Conservation (phyloP, 1,140 invertebrate genomes). For the Ooceraea biroi region DNA sequence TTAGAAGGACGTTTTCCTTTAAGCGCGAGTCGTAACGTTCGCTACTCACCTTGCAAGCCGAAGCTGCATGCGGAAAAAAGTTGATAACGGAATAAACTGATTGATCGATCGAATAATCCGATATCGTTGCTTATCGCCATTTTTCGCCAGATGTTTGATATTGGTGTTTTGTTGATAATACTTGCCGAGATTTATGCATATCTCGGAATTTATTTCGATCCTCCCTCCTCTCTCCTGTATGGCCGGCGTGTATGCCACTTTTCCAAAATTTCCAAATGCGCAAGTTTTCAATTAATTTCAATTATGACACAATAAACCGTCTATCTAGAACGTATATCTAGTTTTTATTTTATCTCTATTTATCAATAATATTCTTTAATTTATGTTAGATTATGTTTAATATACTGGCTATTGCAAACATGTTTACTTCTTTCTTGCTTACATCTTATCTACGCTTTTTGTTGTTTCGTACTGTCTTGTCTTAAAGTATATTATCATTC, state of each 20-base stretch:
- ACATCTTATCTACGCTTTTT: neutral
- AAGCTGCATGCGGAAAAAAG: too few species aligned
- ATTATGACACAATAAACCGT: too few species aligned
- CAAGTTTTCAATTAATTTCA: too few species aligned
- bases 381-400: neutral
- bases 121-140: constrained; percentile 16
- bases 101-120: constrained; percentile 29
- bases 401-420: neutral
- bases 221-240: too few species aligned
- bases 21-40: constrained; percentile 27
- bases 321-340: too few species aligned
- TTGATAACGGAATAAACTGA: constrained; percentile 34
- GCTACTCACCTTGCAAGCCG: neutral
- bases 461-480: neutral
- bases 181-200: constrained; percentile 27
- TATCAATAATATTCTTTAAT: too few species aligned
- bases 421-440: neutral
- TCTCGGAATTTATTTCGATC: constrained; percentile 27
- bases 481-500: neutral
- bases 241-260: too few species aligned
- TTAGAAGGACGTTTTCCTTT: constrained; percentile 26
- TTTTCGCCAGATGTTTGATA: constrained; percentile 19
- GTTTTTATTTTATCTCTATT: too few species aligned
- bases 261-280: too few species aligned
- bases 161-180: constrained; percentile 17